Evolutionary conservation across 1,140 invertebrate genomes (phyloP), one percentile per base, ranked within the genome.

Genomic region (Cotesia chilonis): DNA sequence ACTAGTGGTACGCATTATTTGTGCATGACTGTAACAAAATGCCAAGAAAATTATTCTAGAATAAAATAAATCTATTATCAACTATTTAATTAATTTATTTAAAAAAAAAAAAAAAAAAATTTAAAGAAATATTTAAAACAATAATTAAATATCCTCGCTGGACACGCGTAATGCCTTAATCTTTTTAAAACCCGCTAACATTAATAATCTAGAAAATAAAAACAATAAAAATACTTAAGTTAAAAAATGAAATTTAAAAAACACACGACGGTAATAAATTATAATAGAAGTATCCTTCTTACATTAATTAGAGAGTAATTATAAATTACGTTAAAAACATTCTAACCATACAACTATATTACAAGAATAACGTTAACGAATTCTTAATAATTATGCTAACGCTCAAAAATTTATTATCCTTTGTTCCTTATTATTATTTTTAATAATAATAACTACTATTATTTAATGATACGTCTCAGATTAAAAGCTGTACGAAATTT

Each of bases 141-240:
- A 35, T 77, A 73, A 52, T 14, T 68, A 71, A 75, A 73, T 75
- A 77, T 52, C 69, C 60, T 75, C 73, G 73, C 66, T 60, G 52
- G 74, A 65, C 68, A 73, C 73, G 66, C 57, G 61, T 37, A 14
- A 37, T 38, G 10, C 10, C 36, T 12, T 35, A 63, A 38, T 63
- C 36, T 17, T 59, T 59, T 28, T 59, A 28, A 28, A 59, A 47
- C 20, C 14, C 20, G 17, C 20, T 59, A 55, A 14, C 54, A 55
- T 60, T 28, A 60, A 60, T 60, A 60, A 28, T 60, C 28, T 35
- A 60, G 20, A 60, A 60, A 60, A 64, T 37, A 64, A 38, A 14
- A 38, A 36, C 37, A 37, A 64, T 64, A 4, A 12, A 28, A 37
- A 28, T 60, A 10, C 20, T 60, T 55, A 55, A 14, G 3, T 14